Evolutionary conservation across 2,888 invertebrate species (phyloP), one percentile per base, ranked within the genome.

Genomic region (Volucella bombylans): DNA sequence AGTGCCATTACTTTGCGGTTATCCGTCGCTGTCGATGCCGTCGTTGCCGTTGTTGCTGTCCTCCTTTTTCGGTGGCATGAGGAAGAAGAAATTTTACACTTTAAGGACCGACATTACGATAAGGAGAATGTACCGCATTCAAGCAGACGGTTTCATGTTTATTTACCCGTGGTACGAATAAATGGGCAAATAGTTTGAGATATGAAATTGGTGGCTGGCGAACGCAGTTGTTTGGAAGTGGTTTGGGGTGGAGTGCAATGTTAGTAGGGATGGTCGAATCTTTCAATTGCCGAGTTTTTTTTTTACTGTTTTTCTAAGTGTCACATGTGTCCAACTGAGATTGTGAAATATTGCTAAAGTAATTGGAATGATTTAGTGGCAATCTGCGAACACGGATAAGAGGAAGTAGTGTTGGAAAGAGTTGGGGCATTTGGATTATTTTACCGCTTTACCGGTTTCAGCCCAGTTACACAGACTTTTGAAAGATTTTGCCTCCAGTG

Each of bases 1-100:
- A 82, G 82, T 78, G 78, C 82, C 68, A 78, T 82, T 82, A 82
- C 73, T 82, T 82, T 78, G 64, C 57, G 78, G 82, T 72, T 82
- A 76, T 82, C 71, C 82, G 47, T 55, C 54, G 61, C 71, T 68
- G 45, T 57, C 57, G 23, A 31, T 31, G 31, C 6, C 6, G 31
- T 31, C 31, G 6, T 31, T 31, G 31, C 31, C 6, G 31, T 31
- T 6, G 31, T 31, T 6, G 31, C 4, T 31, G 31, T 31, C 31
- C 31, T 31, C 6, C 6, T 31, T 31, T 6, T 31, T 31, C 6
- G 23, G 18, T 43, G 49, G 54, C n/a, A 23, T 18, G 67, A 43
- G 18, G 15, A 57, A 15, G 57, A 47, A n/a, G 59, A 2, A 69
- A 45, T 64, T 76, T 81, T 81, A 57, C 74, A 81, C 68, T 69